Evolutionary conservation across 2,888 invertebrate genomes (phyloP), one percentile per base, ranked within the genome.

Genomic region (Ormyrus pomaceus): DNA sequence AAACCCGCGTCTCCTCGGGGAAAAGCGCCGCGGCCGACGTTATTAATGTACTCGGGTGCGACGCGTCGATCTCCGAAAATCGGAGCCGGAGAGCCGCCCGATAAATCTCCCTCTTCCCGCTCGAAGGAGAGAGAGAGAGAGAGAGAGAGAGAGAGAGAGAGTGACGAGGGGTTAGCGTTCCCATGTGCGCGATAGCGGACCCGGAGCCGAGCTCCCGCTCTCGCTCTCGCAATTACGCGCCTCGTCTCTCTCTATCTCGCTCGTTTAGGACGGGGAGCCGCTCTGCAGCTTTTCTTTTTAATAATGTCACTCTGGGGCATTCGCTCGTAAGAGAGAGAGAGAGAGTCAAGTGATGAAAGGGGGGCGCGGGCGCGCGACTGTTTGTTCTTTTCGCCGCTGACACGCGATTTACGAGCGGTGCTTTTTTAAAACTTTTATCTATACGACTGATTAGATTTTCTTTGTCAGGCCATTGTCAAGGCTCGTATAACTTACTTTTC

Each of bases 51-150:
- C 34, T 34, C 34, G 34, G 34, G 34, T 4, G 34, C 34, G 34
- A 34, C 4, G 9, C 45, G 50, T 45, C 13, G 46, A 64, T 73
- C 56, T 64, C 19, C 45, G 55, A 55, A 62, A 64, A 62, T 73
- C 73, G 19, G 55, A 46, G 64, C 45, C 0, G 45, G 53, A 66
- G 19, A 65, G 51, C 51, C n/a, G 46, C 46, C 34, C 73, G 73
- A 79, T 79, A 79, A 79, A 79, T 79, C 69, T 79, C 69, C 51
- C 79, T 79, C 79, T 69, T 79, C 73, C 73, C 74, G 73, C 69
- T 9, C 50, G 34, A 4, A 5, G 11, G 45, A 34, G 48, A 8
- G 7, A 19, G 13, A 7, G 3, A 11, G 34, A 5, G 34, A 66
- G 50, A 11, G 34, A 66, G 59, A 10, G 59, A 48, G 45, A 34